These are phyloP conservation scores for Anarhynchus alexandrinus DNA, from an alignment of 2,113 vertebrate genomes.

Conservation along the genomic window DNA sequence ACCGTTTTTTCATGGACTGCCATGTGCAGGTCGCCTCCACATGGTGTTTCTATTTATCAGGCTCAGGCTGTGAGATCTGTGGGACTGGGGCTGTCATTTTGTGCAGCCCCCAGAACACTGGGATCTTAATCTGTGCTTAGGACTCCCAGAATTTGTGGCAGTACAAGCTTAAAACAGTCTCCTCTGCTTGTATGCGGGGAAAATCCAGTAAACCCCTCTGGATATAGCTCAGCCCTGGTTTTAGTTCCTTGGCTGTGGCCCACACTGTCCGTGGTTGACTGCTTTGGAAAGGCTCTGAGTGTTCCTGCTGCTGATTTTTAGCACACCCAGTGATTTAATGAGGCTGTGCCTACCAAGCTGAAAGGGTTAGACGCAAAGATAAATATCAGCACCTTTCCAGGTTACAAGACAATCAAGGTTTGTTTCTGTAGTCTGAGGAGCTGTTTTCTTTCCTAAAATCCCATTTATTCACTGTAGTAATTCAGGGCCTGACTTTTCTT, in stretches of 20 bases:
- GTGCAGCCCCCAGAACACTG: not conserved
- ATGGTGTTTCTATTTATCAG: not conserved
- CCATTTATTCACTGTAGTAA: not conserved
- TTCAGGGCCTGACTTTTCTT: not conserved
- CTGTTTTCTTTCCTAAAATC: not conserved
- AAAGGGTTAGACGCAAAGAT: not conserved
- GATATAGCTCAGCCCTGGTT: not conserved
- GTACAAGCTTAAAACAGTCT: not conserved
- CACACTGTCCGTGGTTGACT: not conserved
- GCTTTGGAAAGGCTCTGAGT: not conserved
- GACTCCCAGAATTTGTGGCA: not conserved
- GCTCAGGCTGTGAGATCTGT: not conserved
- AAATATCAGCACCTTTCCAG: not conserved
- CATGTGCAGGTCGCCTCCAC: not conserved
- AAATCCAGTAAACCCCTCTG: constrained; percentile 7
- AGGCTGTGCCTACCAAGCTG: not conserved
- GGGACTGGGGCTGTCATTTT: not conserved
- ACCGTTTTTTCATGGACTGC: rapidly evolving
- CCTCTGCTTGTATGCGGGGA: not conserved
- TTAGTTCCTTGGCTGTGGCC: not conserved
- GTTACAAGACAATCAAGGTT: not conserved
- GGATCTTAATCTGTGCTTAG: not conserved
- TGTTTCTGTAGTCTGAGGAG: not conserved
- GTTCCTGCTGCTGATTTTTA: not conserved
- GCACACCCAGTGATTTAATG: not conserved